phyloP scores from a whole-genome alignment of 53 echinoderm and acorn worm genomes.

The Arbacia lixula region DNA sequence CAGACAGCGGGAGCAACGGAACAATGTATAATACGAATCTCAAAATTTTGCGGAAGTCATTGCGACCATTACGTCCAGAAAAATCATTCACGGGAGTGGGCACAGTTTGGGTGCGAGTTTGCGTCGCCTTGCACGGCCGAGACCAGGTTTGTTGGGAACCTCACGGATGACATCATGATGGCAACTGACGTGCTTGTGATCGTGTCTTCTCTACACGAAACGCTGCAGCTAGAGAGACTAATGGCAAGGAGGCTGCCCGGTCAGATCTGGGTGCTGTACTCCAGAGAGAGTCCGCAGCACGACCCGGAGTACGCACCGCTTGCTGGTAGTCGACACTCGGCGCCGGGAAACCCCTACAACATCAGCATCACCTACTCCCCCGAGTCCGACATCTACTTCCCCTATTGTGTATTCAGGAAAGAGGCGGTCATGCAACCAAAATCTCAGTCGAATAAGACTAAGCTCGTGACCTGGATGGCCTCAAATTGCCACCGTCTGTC shows the following conservation, averaged over 20 bases:
- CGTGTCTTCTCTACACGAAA: constrained; percentile 14
- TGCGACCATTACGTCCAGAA: neutral
- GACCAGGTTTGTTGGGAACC: constrained; percentile 6
- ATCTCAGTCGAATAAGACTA: constrained; percentile 26
- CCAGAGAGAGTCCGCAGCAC: constrained; percentile 13
- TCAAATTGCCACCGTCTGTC: constrained; percentile 71
- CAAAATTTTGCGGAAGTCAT: constrained; percentile 3
- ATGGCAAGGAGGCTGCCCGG: constrained; percentile 2
- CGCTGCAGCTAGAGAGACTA: neutral
- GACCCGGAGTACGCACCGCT: constrained; percentile 35
- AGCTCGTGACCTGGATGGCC: constrained; percentile 76
- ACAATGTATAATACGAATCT: constrained; percentile 20
- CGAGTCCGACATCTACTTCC: constrained; percentile 57
- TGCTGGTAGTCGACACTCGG: neutral
- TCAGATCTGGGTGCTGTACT: constrained; percentile 31
- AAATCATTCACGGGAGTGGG: constrained; percentile 15
- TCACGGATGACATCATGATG: neutral
- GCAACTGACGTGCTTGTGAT: neutral
- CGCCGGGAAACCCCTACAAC: constrained; percentile 17
- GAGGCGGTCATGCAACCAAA: neutral
- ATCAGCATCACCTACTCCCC: constrained; percentile 48
- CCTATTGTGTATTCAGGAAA: constrained; percentile 52
- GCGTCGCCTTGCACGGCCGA: neutral
- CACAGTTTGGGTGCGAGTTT: neutral
- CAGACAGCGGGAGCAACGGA: neutral